A percentile compares a stretch with the other conserved stretches of the same genome.
phyloP scores from a whole-genome alignment of 1,140 invertebrate genomes.

The Drosophila triauraria region DNA sequence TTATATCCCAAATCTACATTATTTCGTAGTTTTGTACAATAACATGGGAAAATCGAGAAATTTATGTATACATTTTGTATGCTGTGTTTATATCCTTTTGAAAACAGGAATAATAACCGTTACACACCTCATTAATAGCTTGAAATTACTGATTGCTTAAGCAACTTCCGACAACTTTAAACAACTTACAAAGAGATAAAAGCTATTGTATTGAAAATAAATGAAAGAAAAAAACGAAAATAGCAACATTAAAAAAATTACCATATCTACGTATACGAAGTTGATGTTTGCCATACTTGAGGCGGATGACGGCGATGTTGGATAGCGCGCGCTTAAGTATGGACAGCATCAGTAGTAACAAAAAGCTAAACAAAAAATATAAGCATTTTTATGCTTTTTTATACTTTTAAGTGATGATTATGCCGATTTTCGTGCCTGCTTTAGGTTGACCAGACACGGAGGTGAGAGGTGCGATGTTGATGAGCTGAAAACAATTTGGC shows the following conservation, averaged over 20 bases:
- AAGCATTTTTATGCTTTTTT: constrained; percentile 68
- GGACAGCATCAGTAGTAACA: constrained; percentile 38
- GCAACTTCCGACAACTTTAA: constrained; percentile 51
- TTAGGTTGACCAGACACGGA: constrained; percentile 9
- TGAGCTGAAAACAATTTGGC: constrained; percentile 46
- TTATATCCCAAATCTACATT: no score
- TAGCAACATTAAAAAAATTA: constrained; percentile 44
- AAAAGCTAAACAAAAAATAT: constrained; percentile 41
- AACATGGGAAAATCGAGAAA: not conserved
- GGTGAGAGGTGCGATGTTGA: constrained; percentile 3
- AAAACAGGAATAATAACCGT: constrained; percentile 27
- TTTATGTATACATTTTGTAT: not conserved
- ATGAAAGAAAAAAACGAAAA: constrained; percentile 24
- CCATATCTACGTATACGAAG: constrained; percentile 57
- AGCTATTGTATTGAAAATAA: constrained; percentile 28
- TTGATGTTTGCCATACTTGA: constrained; percentile 65
- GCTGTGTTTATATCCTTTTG: not conserved
- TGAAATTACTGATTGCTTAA: constrained; percentile 39
- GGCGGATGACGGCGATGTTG: constrained; percentile 45
- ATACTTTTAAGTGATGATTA: constrained; percentile 78
- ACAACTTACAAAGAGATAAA: constrained; percentile 15
- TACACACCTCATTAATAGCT: constrained; percentile 45
- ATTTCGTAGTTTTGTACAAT: no score
- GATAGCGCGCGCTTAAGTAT: constrained; percentile 70
- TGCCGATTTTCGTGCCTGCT: constrained; percentile 67